These are phyloP conservation scores for Catostylus mosaicus DNA, from an alignment of 30 jellyfish, hydroid and myxozoan species.

Conservation along the genomic window DNA sequence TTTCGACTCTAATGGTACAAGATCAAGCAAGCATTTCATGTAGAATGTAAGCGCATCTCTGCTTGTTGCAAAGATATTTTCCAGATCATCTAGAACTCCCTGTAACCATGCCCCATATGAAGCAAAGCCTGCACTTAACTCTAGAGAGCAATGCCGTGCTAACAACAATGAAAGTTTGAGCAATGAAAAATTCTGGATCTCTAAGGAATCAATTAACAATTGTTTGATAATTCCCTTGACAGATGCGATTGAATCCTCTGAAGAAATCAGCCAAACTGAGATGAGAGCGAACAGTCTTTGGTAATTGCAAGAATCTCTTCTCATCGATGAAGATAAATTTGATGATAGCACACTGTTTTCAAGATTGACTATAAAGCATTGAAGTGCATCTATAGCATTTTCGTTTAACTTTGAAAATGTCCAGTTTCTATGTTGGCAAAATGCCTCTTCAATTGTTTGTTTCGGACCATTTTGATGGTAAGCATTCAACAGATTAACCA, in stretches of 20 bases:
- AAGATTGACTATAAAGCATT: constrained; percentile 10
- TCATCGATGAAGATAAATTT: not conserved
- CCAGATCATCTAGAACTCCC: not conserved
- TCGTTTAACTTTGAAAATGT: constrained; percentile 8
- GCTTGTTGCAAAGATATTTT: not conserved
- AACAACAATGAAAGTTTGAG: constrained; percentile 20
- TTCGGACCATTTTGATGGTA: not conserved
- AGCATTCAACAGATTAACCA: not conserved
- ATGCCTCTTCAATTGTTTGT: constrained; percentile 11
- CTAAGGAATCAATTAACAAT: constrained; percentile 5
- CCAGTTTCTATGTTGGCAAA: constrained; percentile 41
- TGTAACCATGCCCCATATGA: constrained; percentile 23
- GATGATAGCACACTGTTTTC: not conserved
- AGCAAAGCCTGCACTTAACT: constrained; percentile 28
- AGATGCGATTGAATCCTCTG: constrained; percentile 14
- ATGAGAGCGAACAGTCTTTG: constrained; percentile 25
- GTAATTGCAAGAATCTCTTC: not conserved
- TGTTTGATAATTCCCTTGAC: not conserved
- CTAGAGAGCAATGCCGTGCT: constrained; percentile 64
- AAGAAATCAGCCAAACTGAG: constrained; percentile 48
- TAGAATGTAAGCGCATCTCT: constrained; percentile 16
- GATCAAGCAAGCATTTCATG: constrained; percentile 19
- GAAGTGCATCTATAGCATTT: not conserved
- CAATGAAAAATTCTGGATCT: not conserved
- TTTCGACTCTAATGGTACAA: constrained; percentile 51